A percentile compares a stretch with the other conserved stretches of the same genome.
Conservation (phyloP, 2,797 vertebrate genomes). For the Taeniopygia guttata region DNA sequence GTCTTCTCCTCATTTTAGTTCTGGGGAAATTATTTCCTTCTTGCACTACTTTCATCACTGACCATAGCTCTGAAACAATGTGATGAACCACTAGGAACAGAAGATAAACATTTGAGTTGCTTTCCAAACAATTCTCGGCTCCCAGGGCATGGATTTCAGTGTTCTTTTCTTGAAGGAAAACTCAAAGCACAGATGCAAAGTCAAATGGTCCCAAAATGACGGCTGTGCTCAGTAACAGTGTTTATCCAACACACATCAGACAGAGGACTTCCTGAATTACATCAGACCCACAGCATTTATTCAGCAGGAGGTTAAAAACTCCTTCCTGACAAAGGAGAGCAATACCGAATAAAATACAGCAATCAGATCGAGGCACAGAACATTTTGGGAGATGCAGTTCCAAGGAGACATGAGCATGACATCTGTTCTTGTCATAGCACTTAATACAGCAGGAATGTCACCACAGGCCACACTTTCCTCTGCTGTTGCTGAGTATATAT, state of each 20-base stretch:
- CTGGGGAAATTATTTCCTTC: neutral
- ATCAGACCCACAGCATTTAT: neutral
- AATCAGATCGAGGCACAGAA: neutral
- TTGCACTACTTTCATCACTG: neutral
- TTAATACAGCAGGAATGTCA: neutral
- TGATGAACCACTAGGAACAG: neutral
- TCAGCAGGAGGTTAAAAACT: neutral
- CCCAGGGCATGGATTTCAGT: neutral
- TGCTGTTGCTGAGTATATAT: neutral
- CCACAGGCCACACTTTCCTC: neutral
- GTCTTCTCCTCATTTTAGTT: neutral
- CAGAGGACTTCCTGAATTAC: neutral
- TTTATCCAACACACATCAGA: neutral
- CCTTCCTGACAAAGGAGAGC: neutral
- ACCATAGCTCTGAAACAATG: neutral
- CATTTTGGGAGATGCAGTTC: neutral
- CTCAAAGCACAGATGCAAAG: neutral
- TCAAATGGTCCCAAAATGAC: neutral
- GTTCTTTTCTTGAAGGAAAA: neutral
- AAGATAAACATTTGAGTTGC: neutral
- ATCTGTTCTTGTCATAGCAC: neutral
- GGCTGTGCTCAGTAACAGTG: neutral
- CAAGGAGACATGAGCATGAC: neutral
- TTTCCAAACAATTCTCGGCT: neutral
- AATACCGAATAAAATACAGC: rapidly evolving